Percentiles rank a stretch among this genome's conserved stretches.
phyloP scores from a whole-genome alignment of 92 coral and sea anemone species.

The Palythoa caribaeorum region DNA sequence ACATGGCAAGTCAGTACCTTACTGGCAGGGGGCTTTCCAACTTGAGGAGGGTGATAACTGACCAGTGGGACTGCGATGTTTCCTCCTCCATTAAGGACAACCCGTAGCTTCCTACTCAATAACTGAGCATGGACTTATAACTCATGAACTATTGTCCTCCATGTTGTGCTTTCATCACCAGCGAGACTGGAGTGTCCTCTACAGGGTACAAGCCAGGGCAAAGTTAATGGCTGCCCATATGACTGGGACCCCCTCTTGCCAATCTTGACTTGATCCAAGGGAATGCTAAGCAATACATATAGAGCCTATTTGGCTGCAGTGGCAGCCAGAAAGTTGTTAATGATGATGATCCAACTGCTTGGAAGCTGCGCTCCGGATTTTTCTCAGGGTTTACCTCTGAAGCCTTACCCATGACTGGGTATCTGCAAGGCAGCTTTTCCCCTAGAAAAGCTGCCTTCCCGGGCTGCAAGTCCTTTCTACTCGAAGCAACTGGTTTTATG shows the following conservation, averaged over 20 bases:
- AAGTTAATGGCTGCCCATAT: constrained; percentile 15
- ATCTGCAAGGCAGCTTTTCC: not conserved
- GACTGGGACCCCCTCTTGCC: constrained; percentile 34
- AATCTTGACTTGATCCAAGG: constrained; percentile 19
- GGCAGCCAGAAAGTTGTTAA: too few relatives aligned
- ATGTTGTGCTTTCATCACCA: constrained; percentile 3
- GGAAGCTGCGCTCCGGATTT: too few relatives aligned
- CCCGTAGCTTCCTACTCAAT: constrained; percentile 54
- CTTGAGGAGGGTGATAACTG: constrained; percentile 71
- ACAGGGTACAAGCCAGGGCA: constrained; percentile 27
- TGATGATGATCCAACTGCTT: too few relatives aligned
- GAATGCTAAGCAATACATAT: too few relatives aligned
- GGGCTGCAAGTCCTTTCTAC: not conserved
- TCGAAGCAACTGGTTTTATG: not conserved
- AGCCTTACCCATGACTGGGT: not conserved
- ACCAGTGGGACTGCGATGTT: too few relatives aligned
- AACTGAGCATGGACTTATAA: constrained; percentile 35
- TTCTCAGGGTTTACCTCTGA: too few relatives aligned
- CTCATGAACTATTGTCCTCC: constrained; percentile 12
- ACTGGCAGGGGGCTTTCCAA: constrained; percentile 77
- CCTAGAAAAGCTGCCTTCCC: not conserved
- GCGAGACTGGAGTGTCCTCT: constrained; percentile 23
- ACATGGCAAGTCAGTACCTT: constrained; percentile 66
- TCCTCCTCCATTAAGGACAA: too few relatives aligned
- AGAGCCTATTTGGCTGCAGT: too few relatives aligned